Conservation (phyloP, 1,140 invertebrate species). For the Anagrus nilaparvatae region DNA sequence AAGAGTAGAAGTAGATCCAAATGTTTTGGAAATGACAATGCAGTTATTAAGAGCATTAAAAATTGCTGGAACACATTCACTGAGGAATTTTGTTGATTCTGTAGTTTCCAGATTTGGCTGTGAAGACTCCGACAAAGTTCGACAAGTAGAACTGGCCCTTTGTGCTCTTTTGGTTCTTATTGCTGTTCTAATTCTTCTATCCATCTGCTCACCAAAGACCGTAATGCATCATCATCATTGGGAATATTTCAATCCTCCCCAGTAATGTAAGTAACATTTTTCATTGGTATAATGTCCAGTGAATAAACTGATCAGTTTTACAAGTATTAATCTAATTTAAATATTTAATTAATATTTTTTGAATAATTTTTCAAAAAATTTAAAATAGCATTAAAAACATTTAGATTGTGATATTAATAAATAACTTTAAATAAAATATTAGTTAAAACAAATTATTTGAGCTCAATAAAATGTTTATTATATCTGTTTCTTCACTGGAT, state of each 20-base stretch:
- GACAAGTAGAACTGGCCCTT: conserved; percentile 59
- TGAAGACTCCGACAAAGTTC: conserved; percentile 40
- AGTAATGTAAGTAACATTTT: conserved; percentile 18
- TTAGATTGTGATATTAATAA: no score
- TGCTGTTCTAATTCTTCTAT: conserved; percentile 58
- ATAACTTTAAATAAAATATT: no score
- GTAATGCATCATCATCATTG: conserved; percentile 68
- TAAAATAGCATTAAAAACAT: no score
- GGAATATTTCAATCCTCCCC: conserved; percentile 73
- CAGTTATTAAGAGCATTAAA: conserved; percentile 57
- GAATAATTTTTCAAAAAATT: no score
- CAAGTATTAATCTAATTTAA: no score
- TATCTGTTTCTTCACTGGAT: no score
- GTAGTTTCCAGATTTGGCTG: conserved; percentile 47
- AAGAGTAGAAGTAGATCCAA: conserved; percentile 22
- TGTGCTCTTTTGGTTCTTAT: conserved; percentile 65
- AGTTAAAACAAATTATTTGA: no score
- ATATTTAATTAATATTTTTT: no score
- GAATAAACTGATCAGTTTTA: no score
- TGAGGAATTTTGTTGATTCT: conserved; percentile 54
- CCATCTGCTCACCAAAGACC: conserved; percentile 56
- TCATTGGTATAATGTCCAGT: no score
- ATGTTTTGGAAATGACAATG: conserved; percentile 46
- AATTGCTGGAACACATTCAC: conserved; percentile 48
- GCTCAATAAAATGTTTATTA: no score